These are phyloP conservation scores for Liodrosophila aerea DNA, from an alignment of 2,888 invertebrate genomes.

Conservation along the genomic window DNA sequence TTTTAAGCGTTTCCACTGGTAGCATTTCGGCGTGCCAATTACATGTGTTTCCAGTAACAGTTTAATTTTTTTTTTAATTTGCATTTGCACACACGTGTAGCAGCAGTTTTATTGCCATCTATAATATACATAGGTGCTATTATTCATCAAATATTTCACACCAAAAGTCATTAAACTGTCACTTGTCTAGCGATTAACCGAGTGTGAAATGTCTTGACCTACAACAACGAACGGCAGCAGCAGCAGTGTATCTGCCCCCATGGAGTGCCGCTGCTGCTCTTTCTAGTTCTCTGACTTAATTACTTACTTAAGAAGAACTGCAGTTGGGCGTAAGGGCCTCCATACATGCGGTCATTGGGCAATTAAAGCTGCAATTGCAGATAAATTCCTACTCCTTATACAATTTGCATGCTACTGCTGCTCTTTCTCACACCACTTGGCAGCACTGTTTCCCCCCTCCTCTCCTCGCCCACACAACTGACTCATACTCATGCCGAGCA, in stretches of 20 bases:
- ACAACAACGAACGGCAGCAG: slow-evolving; percentile 44
- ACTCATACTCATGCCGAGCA: slow-evolving; percentile 44
- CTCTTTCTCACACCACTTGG: slow-evolving; percentile 28
- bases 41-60: too few relatives aligned
- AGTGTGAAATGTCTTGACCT: slow-evolving; percentile 71
- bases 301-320: slow-evolving; percentile 33
- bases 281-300: slow-evolving; percentile 32
- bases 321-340: slow-evolving; percentile 21
- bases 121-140: not conserved
- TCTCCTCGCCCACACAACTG: slow-evolving; percentile 26
- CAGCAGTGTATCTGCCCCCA: not conserved
- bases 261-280: slow-evolving; percentile 1
- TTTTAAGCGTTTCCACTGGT: slow-evolving; percentile 4
- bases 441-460: not conserved
- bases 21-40: too few relatives aligned
- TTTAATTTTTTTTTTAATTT: too few relatives aligned
- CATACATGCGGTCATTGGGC: slow-evolving; percentile 24
- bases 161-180: slow-evolving; percentile 38
- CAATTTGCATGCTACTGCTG: slow-evolving; percentile 33
- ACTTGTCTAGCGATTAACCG: slow-evolving; percentile 30
- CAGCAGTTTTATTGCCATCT: not conserved
- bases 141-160: slow-evolving; percentile 27
- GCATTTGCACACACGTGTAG: too few relatives aligned
- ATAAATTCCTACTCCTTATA: slow-evolving; percentile 6
- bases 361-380: slow-evolving; percentile 51